Base-by-base conservation (phyloP, 2,888 invertebrate genomes). In the Athetis lepigone region DNA sequence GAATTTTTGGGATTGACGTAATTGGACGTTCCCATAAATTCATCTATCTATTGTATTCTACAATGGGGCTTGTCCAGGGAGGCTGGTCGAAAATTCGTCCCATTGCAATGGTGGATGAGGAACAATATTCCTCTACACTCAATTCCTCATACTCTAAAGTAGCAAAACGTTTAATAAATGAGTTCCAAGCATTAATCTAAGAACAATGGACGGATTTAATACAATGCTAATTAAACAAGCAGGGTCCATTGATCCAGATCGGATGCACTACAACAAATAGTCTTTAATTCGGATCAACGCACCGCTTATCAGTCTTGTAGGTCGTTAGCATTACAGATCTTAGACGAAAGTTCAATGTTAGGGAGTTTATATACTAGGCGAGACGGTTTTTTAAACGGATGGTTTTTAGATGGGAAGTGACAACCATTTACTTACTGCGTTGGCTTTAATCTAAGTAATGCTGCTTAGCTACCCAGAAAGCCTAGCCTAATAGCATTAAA, bases 211-310 rank as follows among this genome's bases (percentile, higher is more conserved):
- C 54, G 46, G 51, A 56, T 55, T 63, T 50, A 64, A 59, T 13
- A 33, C 29, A 16, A 29, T 46, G 36, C 5, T 21, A 29, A 52
- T 18, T 37, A 33, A 46, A 62, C 37, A 47, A 54, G 3, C 39
- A 16, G 13, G 19, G 45, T 47, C 67, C 52, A 52, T 46, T 72
- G 67, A 39, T 62, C 73, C 13, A 68, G 51, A 58, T 62, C 23
- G 7, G 27, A 56, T 50, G 29, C 52, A 51, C 23, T 29, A 61
- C 11, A 61, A 56, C n/a, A 60, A 59, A 42, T n/a, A 16, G 56
- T 61, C 11, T 16, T 50, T 40, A 13, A 47, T 55, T 55, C 42
- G 52, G 79, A 71, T 79, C 79, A 79, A 72, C 54, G 77, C 40
- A 77, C 79, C 50, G 5, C 42, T 72, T 79, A 77, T 75, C 70